These are phyloP conservation scores for Bhutanitis thaidina DNA, from an alignment of 2,888 invertebrate genomes.

Conservation along the genomic window DNA sequence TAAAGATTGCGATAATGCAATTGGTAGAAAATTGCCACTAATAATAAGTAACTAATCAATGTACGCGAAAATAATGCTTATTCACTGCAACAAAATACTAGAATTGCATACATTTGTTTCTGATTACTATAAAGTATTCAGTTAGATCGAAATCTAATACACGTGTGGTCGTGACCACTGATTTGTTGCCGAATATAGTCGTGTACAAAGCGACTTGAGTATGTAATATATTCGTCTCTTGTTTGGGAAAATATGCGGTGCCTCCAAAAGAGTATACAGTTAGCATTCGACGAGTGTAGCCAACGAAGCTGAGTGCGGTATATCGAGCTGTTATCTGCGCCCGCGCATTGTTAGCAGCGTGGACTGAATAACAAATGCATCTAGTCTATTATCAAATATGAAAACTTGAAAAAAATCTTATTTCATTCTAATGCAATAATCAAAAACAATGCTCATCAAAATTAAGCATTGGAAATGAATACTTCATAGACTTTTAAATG, in stretches of 20 bases:
- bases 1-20: slow-evolving; percentile 4
- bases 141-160: slow-evolving; percentile 42
- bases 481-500: too few relatives aligned
- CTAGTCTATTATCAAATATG: slow-evolving; percentile 66
- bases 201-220: slow-evolving; percentile 3
- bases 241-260: slow-evolving; percentile 27
- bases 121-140: slow-evolving; percentile 29
- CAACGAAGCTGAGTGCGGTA: slow-evolving; percentile 41
- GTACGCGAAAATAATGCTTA: background rate
- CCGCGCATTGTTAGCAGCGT: slow-evolving; percentile 70
- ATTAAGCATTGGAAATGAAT: background rate
- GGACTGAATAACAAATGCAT: slow-evolving; percentile 68
- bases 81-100: background rate
- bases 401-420: slow-evolving; percentile 53
- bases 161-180: slow-evolving; percentile 55
- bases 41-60: too few relatives aligned
- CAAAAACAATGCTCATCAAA: background rate
- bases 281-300: slow-evolving; percentile 63
- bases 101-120: slow-evolving; percentile 22
- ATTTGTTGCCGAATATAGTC: slow-evolving; percentile 37
- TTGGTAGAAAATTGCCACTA: slow-evolving; percentile 3
- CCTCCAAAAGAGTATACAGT: slow-evolving; percentile 46
- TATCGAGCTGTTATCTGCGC: slow-evolving; percentile 56
- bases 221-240: slow-evolving; percentile 17
- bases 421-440: slow-evolving; percentile 33